phyloP scores from a whole-genome alignment of 2,888 invertebrate species.

The Sinhomidia bicolor region DNA sequence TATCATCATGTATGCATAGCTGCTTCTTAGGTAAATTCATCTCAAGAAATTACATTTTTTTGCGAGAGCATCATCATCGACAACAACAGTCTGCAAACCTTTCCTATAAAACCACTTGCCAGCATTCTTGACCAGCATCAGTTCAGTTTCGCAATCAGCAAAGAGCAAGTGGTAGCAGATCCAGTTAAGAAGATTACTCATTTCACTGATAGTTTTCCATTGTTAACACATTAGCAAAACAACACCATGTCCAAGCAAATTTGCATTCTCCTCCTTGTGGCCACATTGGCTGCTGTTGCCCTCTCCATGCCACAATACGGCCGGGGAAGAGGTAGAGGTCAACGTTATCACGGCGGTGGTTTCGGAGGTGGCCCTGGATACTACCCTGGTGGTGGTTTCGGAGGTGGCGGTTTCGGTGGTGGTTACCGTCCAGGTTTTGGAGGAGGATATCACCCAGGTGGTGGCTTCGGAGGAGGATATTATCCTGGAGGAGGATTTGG shows the following conservation, averaged over 20 bases:
- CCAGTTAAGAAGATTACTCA: background rate
- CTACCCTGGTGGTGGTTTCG: constrained; percentile 66
- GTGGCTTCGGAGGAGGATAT: constrained; percentile 27
- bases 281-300: constrained; percentile 48
- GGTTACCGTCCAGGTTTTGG: constrained; percentile 53
- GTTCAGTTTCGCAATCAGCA: constrained; percentile 64
- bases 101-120: constrained; percentile 72
- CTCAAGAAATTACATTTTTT: constrained; percentile 11
- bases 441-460: constrained; percentile 51
- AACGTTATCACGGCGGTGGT: constrained; percentile 61
- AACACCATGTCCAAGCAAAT: constrained; percentile 44
- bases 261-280: constrained; percentile 50
- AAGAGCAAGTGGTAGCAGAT: constrained; percentile 34
- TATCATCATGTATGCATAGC: background rate
- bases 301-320: constrained; percentile 67
- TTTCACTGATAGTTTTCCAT: constrained; percentile 1
- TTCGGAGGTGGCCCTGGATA: constrained; percentile 59
- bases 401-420: constrained; percentile 57
- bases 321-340: constrained; percentile 44
- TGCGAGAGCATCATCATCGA: constrained; percentile 28
- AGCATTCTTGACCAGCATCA: constrained; percentile 24
- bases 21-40: constrained; percentile 23
- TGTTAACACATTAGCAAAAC: background rate
- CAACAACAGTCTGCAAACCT: constrained; percentile 40
- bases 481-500: constrained; percentile 56